Evolutionary conservation across 1,140 invertebrate species (phyloP).

Genomic region (Lycorma delicatula): DNA sequence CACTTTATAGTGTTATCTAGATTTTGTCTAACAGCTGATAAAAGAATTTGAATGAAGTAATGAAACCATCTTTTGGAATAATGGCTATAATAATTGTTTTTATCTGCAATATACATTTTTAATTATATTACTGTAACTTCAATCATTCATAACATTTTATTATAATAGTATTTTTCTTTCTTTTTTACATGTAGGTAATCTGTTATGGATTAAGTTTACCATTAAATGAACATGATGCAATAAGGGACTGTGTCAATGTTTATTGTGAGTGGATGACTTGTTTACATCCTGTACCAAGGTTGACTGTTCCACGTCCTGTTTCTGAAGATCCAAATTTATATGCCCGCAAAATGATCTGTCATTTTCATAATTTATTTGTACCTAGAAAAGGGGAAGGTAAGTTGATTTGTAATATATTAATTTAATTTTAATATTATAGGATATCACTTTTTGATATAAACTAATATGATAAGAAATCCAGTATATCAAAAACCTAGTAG

Average conservation of each 20-base stretch:
- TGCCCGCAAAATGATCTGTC: conserved; percentile 81
- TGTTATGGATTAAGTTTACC: conserved; percentile 88
- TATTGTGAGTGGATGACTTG: conserved; percentile 95
- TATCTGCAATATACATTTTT: too few species aligned
- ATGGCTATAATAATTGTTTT: too few species aligned
- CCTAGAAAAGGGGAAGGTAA: conserved; percentile 86
- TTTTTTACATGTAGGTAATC: conserved; percentile 69
- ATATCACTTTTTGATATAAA: not conserved
- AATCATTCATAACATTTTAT: too few species aligned
- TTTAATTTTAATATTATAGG: not conserved
- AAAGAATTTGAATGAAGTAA: too few species aligned
- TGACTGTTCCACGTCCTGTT: conserved; percentile 77
- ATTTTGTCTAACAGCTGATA: too few species aligned
- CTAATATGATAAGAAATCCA: not conserved
- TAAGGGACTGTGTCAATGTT: conserved; percentile 92
- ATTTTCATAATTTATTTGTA: conserved; percentile 92
- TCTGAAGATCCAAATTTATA: conserved; percentile 85
- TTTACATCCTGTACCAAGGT: conserved; percentile 68
- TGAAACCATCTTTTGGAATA: too few species aligned
- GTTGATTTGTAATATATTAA: conserved; percentile 18
- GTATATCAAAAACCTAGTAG: not conserved
- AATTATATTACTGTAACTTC: too few species aligned
- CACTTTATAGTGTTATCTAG: too few species aligned
- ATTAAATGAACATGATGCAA: conserved; percentile 81
- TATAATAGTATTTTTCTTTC: too few species aligned